A percentile compares a stretch with the other conserved stretches of the same genome.
phyloP scores from a whole-genome alignment of 2,888 invertebrate genomes.

The Eupelmus urozonus region DNA sequence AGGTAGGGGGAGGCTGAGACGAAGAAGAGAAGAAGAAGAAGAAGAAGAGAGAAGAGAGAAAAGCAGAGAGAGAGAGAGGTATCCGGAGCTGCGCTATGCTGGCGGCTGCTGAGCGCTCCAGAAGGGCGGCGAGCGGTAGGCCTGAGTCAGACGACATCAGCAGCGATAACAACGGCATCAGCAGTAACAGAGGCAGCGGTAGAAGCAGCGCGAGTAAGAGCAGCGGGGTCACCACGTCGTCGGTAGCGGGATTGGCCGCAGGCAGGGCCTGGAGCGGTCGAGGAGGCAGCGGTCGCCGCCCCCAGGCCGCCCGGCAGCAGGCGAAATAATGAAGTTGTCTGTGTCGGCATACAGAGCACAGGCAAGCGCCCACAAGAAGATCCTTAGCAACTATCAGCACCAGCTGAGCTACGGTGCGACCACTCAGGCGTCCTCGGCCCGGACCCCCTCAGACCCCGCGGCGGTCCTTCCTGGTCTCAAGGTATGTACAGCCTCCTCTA shows the following conservation, averaged over 20 bases:
- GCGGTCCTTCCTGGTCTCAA: slow-evolving; percentile 79
- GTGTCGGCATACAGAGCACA: slow-evolving; percentile 93
- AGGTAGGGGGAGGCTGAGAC: not conserved
- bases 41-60: not conserved
- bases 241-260: slow-evolving; percentile 29
- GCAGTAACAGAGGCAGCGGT: no score
- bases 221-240: not conserved
- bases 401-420: slow-evolving; percentile 84
- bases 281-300: slow-evolving; percentile 13
- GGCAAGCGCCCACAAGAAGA: slow-evolving; percentile 93
- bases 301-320: no score
- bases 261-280: slow-evolving; percentile 11
- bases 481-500: slow-evolving; percentile 77
- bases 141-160: not conserved
- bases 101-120: slow-evolving; percentile 7
- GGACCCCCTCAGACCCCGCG: slow-evolving; percentile 79
- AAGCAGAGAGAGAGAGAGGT: not conserved
- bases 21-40: not conserved
- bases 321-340: slow-evolving; percentile 87
- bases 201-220: not conserved
- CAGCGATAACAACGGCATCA: no score
- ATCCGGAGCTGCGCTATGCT: slow-evolving; percentile 42
- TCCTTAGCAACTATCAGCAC: slow-evolving; percentile 87
- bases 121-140: no score
- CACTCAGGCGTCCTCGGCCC: slow-evolving; percentile 73